Conservation (phyloP, 1,140 invertebrate species). For the Delia radicum region DNA sequence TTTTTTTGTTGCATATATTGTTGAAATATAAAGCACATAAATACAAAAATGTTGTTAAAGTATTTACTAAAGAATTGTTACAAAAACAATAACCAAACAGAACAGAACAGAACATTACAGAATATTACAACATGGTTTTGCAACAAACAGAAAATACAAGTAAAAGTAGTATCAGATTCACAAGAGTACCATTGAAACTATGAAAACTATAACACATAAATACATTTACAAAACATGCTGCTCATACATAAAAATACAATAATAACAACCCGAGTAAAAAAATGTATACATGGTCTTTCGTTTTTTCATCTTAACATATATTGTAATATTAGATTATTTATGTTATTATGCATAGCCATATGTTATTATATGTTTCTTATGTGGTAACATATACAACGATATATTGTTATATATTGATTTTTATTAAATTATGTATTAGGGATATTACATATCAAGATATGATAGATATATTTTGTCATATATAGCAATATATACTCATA, state of each 20-base stretch:
- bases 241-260: too few relatives aligned
- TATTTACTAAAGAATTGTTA: constrained; percentile 4
- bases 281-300: not conserved
- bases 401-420: too few relatives aligned
- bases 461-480: too few relatives aligned
- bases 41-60: constrained; percentile 8
- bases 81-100: not conserved
- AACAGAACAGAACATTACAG: not conserved
- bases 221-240: too few relatives aligned
- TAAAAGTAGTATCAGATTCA: not conserved
- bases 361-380: too few relatives aligned
- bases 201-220: not conserved
- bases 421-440: too few relatives aligned
- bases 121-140: not conserved
- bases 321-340: too few relatives aligned
- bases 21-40: constrained; percentile 1
- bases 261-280: not conserved
- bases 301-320: not conserved
- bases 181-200: not conserved
- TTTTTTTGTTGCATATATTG: not conserved
- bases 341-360: too few relatives aligned
- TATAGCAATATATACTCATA: too few relatives aligned
- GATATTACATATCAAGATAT: too few relatives aligned
- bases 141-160: not conserved
- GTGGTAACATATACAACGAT: too few relatives aligned